These are phyloP conservation scores for Thelaira solivaga DNA, from an alignment of 2,888 invertebrate genomes.

Conservation along the genomic window DNA sequence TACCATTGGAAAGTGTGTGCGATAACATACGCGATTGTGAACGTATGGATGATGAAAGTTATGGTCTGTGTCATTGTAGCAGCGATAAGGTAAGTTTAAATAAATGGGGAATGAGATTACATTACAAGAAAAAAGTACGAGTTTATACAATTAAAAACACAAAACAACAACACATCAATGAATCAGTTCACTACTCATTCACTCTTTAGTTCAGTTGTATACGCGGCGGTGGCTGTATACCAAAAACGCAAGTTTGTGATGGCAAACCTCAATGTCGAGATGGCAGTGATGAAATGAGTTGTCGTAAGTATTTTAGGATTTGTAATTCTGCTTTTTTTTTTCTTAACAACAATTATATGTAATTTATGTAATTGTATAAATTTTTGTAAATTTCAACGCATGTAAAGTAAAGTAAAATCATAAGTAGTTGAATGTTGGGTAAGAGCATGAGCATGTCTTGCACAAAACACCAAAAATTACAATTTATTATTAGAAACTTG, in stretches of 20 bases:
- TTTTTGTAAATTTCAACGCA: no score
- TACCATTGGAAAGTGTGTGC: constrained; percentile 87
- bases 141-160: not conserved
- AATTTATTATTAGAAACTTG: no score
- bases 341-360: no score
- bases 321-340: no score
- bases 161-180: not conserved
- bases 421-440: no score
- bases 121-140: not conserved
- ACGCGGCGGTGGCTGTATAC: constrained; percentile 76
- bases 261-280: constrained; percentile 79
- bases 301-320: constrained; percentile 75
- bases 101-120: not conserved
- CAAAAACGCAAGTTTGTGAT: constrained; percentile 78
- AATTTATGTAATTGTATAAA: no score
- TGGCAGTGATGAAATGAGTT: constrained; percentile 78
- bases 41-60: constrained; percentile 84
- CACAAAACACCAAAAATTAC: no score
- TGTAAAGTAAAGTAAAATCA: no score
- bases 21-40: constrained; percentile 89
- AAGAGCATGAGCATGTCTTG: no score
- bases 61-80: constrained; percentile 73
- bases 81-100: constrained; percentile 75
- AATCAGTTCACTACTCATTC: constrained; percentile 34
- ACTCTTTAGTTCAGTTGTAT: constrained; percentile 76